Conservation (phyloP, 2,888 invertebrate genomes). For the Eremobia ochroleuca region DNA sequence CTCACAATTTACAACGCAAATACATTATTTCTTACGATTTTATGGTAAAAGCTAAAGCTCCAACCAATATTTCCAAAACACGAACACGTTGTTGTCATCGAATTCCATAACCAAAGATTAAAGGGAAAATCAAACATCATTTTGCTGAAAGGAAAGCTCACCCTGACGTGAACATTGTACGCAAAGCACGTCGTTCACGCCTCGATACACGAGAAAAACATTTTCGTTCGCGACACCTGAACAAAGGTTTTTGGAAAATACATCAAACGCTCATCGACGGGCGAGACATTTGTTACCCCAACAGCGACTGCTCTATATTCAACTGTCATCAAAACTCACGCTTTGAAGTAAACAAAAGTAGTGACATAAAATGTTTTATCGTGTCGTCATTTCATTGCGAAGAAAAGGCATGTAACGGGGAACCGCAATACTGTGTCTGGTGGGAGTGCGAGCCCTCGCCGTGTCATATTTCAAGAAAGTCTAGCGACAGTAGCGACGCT, state of each 20-base stretch:
- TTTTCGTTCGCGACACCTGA: slow-evolving; percentile 69
- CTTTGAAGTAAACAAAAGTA: slow-evolving; percentile 85
- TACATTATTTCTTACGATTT: slow-evolving; percentile 32
- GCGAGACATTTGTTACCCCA: slow-evolving; percentile 74
- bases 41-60: slow-evolving; percentile 30
- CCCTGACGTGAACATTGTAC: slow-evolving; percentile 41
- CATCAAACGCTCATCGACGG: slow-evolving; percentile 71
- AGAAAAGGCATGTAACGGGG: slow-evolving; percentile 70
- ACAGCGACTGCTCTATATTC: slow-evolving; percentile 71
- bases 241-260: slow-evolving; percentile 73
- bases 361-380: slow-evolving; percentile 87
- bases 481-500: slow-evolving; percentile 77
- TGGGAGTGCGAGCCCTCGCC: slow-evolving; percentile 66
- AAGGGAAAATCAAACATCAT: slow-evolving; percentile 57
- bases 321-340: slow-evolving; percentile 75
- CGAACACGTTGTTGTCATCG: slow-evolving; percentile 44
- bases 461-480: slow-evolving; percentile 86
- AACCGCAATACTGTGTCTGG: slow-evolving; percentile 74
- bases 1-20: slow-evolving; percentile 39
- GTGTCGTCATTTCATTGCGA: slow-evolving; percentile 72
- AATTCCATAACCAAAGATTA: slow-evolving; percentile 56
- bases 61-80: slow-evolving; percentile 44
- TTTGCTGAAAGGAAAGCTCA: slow-evolving; percentile 51
- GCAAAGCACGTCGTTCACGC: slow-evolving; percentile 33
- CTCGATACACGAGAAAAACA: slow-evolving; percentile 62